Base-by-base conservation (phyloP, 2,888 invertebrate species). In the Tethea ocularis region DNA sequence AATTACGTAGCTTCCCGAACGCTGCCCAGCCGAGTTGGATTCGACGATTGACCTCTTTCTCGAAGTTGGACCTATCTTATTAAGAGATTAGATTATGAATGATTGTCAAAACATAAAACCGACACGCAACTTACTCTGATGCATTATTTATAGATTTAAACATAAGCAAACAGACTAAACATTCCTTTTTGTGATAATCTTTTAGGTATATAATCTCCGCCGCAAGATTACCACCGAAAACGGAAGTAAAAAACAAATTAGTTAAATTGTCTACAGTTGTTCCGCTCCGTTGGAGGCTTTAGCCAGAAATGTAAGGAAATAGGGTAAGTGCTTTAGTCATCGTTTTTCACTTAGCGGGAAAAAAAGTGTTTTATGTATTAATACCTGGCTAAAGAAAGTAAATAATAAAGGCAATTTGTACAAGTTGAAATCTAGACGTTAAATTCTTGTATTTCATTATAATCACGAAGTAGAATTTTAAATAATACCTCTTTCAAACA, bases 161-260 rank as follows among this genome's bases (percentile, higher is more conserved):
- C 26, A 10, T 4, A 53, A 53, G 10, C 33, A n/a, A n/a, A n/a
- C n/a, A n/a, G 4, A 33, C 13, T 3, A 22, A 33, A 11, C 33
- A 10, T 17, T 17, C 22, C 29, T 5, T 15, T 52, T 26, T 26
- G n/a, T 17, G 29, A 53, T 38, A 38, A 38, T 38, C n/a, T 10
- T n/a, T 38, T 38, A 38, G n/a, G n/a, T n/a, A n/a, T 6, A 38
- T 46, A 46, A 46, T 46, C 46, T 17, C 46, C 17, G 1, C n/a
- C 46, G 17, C 7, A 20, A 46, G 20, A 53, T 33, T 22, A 33
- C 13, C 54, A 20, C 11, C 20, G 29, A 33, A 33, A 33, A 15
- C 20, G 33, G 54, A 54, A 33, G 54, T 33, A 33, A 33, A 54
- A 54, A 54, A 20, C 17, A 54, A 54, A 54, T 54, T 54, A 54